Evolutionary conservation across 1,140 invertebrate species (phyloP).

Genomic region (Polypedilum vanderplanki): DNA sequence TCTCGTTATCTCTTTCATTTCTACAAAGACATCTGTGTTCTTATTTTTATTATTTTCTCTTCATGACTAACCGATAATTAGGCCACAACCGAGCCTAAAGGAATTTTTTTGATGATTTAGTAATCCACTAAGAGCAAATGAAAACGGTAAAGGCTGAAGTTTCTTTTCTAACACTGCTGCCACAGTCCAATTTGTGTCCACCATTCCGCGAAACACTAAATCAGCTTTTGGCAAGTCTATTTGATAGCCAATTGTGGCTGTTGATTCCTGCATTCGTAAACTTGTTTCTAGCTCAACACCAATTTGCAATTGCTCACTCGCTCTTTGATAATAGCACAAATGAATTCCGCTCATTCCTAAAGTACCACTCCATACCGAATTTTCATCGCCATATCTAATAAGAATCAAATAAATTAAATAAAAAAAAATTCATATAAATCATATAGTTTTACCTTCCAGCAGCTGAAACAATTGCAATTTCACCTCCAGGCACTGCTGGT

Average conservation of each 20-base stretch:
- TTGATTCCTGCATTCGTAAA: slow-evolving; percentile 78
- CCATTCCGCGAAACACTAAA: slow-evolving; percentile 86
- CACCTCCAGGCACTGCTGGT: slow-evolving; percentile 74
- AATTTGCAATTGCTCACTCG: slow-evolving; percentile 81
- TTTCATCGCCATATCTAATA: slow-evolving; percentile 54
- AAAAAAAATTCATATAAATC: slow-evolving; percentile 30
- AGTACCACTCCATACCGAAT: slow-evolving; percentile 59
- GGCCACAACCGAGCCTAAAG: slow-evolving; percentile 78
- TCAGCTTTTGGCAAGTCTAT: slow-evolving; percentile 94
- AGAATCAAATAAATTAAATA: slow-evolving; percentile 29
- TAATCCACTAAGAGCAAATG: slow-evolving; percentile 84
- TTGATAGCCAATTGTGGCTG: slow-evolving; percentile 92
- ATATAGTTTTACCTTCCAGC: slow-evolving; percentile 52
- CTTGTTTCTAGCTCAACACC: slow-evolving; percentile 83
- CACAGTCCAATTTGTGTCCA: slow-evolving; percentile 94
- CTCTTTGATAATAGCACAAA: slow-evolving; percentile 90
- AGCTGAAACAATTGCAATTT: slow-evolving; percentile 78
- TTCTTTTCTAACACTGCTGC: slow-evolving; percentile 92
- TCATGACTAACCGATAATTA: slow-evolving; percentile 71
- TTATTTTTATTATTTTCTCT: background rate
- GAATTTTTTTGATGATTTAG: slow-evolving; percentile 87
- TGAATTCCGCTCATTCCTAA: slow-evolving; percentile 76
- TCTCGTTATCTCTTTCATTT: background rate
- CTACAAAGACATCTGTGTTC: background rate
- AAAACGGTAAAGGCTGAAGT: slow-evolving; percentile 85